Evolutionary conservation across 92 coral and sea anemone genomes (phyloP), one percentile per base, ranked within the genome.

Genomic region (Bergia puertoricense): DNA sequence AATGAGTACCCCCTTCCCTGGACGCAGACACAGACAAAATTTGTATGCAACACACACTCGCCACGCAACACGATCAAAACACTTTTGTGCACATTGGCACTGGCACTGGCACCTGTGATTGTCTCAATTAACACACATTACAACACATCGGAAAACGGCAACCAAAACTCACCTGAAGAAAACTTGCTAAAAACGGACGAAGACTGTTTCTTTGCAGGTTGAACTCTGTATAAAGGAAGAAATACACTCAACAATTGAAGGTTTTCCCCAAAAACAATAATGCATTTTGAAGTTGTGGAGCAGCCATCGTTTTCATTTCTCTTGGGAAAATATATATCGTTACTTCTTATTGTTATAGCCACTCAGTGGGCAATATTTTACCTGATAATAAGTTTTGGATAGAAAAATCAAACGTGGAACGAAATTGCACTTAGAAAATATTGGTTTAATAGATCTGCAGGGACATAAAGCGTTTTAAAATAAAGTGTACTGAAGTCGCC

Each of bases 111-210:
- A 30, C 5, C 20, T 22, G 41, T 3, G 14, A 30, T 30, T 30
- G 30, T 30, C 30, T 30, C 30, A 30, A 30, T 30, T 30, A 30
- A 30, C 30, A 30, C 30, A 30, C 30, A 30, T 30, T 30, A 79
- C 40, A 46, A 40, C 22, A 46, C 59, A 46, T 9, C 16, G 42
- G 10, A 0, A 30, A 4, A 5, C 2, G 30, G 6, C 84, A 80
- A 6, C 4, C 62, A 80, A 80, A 48, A 72, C 77, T 48, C 43
- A 84, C 87, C 87, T 69, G 87, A 84, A 23, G 87, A 84, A 40
- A 84, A 84, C 78, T 84, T 84, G 87, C 87, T 84, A 84, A 84
- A 84, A 13, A 84, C 87, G 20, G 87, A 84, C 46, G 79, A 84
- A 20, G 87, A 71, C 22, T 72, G 77, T 11, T 84, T 84, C 41